These are phyloP conservation scores for Hydropsyche betteni DNA, from an alignment of 2,888 invertebrate species.

Conservation along the genomic window DNA sequence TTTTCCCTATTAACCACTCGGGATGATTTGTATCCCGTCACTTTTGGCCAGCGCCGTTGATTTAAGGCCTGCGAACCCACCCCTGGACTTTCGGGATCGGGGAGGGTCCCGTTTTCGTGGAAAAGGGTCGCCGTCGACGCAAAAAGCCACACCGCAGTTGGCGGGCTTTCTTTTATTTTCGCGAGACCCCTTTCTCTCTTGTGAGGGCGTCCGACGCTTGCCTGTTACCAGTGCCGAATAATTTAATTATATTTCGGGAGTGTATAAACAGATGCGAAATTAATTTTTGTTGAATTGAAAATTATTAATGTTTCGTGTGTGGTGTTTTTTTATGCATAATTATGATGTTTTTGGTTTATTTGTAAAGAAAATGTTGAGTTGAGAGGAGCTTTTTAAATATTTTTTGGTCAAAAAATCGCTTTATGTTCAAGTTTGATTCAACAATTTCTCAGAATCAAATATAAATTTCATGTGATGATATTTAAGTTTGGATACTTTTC, in stretches of 20 bases:
- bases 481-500: no score
- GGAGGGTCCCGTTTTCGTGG: background rate
- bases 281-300: no score
- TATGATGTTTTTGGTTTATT: no score
- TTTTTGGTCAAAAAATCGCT: no score
- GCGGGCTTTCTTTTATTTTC: conserved; percentile 12
- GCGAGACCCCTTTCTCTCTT: conserved; percentile 2
- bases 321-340: no score
- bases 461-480: no score
- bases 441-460: no score
- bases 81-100: no score
- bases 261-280: background rate
- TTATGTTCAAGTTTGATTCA: no score
- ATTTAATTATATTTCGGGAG: conserved; percentile 5
- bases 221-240: background rate
- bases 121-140: background rate
- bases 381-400: no score
- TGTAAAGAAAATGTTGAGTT: no score
- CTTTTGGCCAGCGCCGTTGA: conserved; percentile 7
- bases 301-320: no score
- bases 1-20: conserved; percentile 33
- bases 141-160: background rate
- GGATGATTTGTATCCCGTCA: conserved; percentile 31
- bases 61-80: conserved; percentile 13
- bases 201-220: background rate